These are phyloP conservation scores for Sphyrna mokarran DNA, from an alignment of 2,113 vertebrate genomes.

Conservation along the genomic window DNA sequence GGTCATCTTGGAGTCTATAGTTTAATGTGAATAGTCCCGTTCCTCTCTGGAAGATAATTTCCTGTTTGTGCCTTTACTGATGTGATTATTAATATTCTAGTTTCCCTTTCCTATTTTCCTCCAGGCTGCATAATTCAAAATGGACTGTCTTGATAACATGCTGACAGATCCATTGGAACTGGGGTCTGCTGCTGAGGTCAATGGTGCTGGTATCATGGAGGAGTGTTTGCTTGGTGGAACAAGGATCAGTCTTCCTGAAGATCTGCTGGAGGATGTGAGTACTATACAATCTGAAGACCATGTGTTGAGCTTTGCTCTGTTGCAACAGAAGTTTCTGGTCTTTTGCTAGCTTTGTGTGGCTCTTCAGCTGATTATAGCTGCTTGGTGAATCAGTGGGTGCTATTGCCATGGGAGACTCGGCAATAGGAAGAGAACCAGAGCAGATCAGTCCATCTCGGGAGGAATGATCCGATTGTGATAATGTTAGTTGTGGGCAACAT, in stretches of 20 bases:
- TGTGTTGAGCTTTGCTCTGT: not conserved
- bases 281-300: constrained; percentile 34
- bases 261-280: constrained; percentile 89
- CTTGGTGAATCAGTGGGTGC: not conserved
- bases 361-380: not conserved
- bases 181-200: constrained; percentile 61
- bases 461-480: no score
- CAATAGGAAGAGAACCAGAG: not conserved
- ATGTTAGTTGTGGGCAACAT: no score
- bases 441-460: not conserved
- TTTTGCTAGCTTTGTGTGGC: not conserved
- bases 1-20: not conserved
- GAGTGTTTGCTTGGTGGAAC: constrained; percentile 83
- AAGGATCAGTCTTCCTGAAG: constrained; percentile 81
- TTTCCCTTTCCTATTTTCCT: not conserved
- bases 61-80: not conserved
- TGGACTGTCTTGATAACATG: constrained; percentile 87
- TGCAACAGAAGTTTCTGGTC: not conserved
- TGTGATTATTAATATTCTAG: not conserved
- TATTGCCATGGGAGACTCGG: not conserved
- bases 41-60: no score
- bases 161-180: constrained; percentile 79
- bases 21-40: not conserved
- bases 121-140: constrained; percentile 43
- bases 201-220: constrained; percentile 73